A percentile compares a stretch with the other conserved stretches of the same genome.
phyloP scores from a whole-genome alignment of 1,140 invertebrate species.

The Stegodyphus mimosarum region DNA sequence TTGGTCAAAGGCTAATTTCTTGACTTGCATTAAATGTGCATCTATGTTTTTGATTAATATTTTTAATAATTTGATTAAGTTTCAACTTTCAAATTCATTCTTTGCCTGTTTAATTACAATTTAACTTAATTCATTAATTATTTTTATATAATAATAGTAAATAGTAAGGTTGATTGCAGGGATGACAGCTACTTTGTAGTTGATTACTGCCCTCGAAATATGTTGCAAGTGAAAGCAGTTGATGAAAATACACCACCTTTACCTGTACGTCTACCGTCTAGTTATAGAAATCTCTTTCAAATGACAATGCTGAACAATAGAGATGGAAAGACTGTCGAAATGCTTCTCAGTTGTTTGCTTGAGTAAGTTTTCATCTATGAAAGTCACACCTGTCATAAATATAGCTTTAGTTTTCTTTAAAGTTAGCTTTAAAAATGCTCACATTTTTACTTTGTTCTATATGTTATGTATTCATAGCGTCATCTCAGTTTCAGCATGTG shows the following conservation, averaged over 20 bases:
- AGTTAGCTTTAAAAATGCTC: too few relatives aligned
- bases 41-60: too few relatives aligned
- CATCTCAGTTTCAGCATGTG: too few relatives aligned
- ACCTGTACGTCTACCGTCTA: slow-evolving; percentile 69
- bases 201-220: slow-evolving; percentile 83
- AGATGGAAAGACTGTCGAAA: slow-evolving; percentile 80
- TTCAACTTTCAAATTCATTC: too few relatives aligned
- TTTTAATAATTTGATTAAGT: too few relatives aligned
- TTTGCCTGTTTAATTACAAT: background rate
- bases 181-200: slow-evolving; percentile 83
- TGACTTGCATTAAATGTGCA: too few relatives aligned
- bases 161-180: slow-evolving; percentile 68
- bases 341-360: slow-evolving; percentile 79
- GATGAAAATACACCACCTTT: slow-evolving; percentile 64
- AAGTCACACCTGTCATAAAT: too few relatives aligned
- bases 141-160: background rate
- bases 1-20: too few relatives aligned
- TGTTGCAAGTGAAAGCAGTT: slow-evolving; percentile 76
- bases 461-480: too few relatives aligned
- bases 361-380: slow-evolving; percentile 72
- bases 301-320: slow-evolving; percentile 86
- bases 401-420: too few relatives aligned
- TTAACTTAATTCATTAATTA: background rate
- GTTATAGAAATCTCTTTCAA: slow-evolving; percentile 78
- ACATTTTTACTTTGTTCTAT: too few relatives aligned